Conservation (phyloP, 2,888 invertebrate species). For the Boloria euphrosyne region DNA sequence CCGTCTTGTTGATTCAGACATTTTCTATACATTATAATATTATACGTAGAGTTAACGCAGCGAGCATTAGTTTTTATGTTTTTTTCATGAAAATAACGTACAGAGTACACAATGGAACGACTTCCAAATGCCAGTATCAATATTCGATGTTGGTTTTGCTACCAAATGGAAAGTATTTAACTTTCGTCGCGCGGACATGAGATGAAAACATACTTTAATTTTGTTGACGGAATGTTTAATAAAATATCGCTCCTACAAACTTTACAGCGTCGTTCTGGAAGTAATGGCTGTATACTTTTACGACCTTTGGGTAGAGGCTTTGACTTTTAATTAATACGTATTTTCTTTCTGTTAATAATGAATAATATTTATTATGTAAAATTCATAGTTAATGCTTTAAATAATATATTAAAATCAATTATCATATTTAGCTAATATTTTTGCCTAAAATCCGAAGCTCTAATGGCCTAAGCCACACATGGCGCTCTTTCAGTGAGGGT, state of each 20-base stretch:
- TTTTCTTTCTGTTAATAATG: no score
- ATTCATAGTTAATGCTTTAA: neutral
- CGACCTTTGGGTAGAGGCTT: neutral
- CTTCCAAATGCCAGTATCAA: neutral
- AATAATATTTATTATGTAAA: no score
- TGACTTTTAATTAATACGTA: slow-evolving; percentile 7
- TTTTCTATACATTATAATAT: no score
- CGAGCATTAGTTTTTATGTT: no score
- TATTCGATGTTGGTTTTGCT: neutral
- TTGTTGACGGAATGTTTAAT: neutral
- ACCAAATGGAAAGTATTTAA: neutral
- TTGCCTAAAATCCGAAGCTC: no score
- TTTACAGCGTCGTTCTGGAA: slow-evolving; percentile 17
- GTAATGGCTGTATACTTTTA: slow-evolving; percentile 18
- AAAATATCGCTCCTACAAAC: slow-evolving; percentile 6
- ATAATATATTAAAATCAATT: neutral
- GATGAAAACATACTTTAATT: neutral
- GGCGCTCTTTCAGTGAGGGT: no score
- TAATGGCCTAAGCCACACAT: no score
- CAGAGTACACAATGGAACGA: neutral
- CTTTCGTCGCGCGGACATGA: neutral
- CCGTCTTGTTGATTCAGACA: no score
- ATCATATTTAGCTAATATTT: no score
- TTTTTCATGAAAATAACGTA: slow-evolving; percentile 8
- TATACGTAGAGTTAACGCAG: no score